Conservation (phyloP, 2,797 vertebrate genomes). For the Perodicticus potto region DNA sequence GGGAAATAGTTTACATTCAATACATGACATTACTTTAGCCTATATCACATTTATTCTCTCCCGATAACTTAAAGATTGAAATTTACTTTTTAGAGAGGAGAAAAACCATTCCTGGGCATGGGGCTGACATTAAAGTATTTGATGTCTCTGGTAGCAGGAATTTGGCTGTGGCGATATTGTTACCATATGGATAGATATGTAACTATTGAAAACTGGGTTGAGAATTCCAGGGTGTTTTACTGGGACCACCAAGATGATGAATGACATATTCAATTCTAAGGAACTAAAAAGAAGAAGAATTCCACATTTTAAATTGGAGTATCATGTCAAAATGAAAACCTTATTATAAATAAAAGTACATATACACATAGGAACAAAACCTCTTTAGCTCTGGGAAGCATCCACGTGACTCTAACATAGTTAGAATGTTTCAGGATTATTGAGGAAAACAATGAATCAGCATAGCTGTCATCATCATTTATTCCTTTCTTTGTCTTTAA, state of each 20-base stretch:
- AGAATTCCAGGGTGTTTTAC: conserved; percentile 73
- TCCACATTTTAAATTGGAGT: conserved; percentile 67
- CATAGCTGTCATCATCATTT: conserved; percentile 74
- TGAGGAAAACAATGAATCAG: conserved; percentile 70
- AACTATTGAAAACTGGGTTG: conserved; percentile 64
- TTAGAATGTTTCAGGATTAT: conserved; percentile 73
- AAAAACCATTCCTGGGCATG: conserved; percentile 51
- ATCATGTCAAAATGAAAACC: conserved; percentile 77
- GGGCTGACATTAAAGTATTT: conserved; percentile 54
- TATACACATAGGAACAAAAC: conserved; percentile 20
- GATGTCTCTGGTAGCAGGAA: conserved; percentile 74
- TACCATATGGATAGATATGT: conserved; percentile 71
- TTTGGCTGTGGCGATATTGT: conserved; percentile 71
- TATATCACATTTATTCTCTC: conserved; percentile 46
- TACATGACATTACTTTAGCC: background rate
- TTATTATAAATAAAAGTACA: conserved; percentile 67
- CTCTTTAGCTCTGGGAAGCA: conserved; percentile 64
- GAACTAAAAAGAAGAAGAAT: conserved; percentile 63
- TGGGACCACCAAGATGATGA: conserved; percentile 77
- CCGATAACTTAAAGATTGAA: conserved; percentile 40
- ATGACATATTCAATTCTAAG: conserved; percentile 69
- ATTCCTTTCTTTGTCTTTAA: conserved; percentile 35
- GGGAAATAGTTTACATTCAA: background rate
- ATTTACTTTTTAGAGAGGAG: conserved; percentile 47
- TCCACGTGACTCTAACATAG: conserved; percentile 60